phyloP scores from a whole-genome alignment of 2,888 invertebrate genomes.

The Ligdia adustata region DNA sequence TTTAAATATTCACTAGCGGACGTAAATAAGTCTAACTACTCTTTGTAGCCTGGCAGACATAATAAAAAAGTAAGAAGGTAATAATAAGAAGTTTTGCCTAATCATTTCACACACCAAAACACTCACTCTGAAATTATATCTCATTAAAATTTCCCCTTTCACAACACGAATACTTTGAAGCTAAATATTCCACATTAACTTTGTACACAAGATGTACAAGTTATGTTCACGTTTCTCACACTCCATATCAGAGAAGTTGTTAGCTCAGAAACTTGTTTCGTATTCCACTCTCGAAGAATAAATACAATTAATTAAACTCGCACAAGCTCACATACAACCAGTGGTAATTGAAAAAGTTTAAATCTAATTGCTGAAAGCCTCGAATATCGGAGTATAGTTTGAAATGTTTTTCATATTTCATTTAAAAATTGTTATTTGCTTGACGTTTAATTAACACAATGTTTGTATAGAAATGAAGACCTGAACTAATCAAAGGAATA shows the following conservation, averaged over 20 bases:
- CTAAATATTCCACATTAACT: background rate
- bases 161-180: background rate
- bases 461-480: too few species aligned
- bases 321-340: slow-evolving; percentile 19
- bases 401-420: background rate
- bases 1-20: too few species aligned
- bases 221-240: slow-evolving; percentile 8
- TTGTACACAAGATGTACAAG: background rate
- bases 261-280: slow-evolving; percentile 24
- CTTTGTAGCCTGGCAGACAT: too few species aligned
- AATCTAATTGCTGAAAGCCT: slow-evolving; percentile 1
- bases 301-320: slow-evolving; percentile 33
- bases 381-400: background rate
- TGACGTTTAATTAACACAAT: too few species aligned
- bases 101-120: too few species aligned
- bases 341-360: slow-evolving; percentile 34
- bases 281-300: slow-evolving; percentile 23
- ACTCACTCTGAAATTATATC: too few species aligned
- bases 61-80: too few species aligned
- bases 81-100: too few species aligned
- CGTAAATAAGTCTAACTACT: too few species aligned
- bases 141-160: background rate
- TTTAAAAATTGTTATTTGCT: slow-evolving; percentile 6
- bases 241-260: slow-evolving; percentile 11
- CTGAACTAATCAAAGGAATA: too few species aligned